Conservation (phyloP, 2,797 vertebrate species). For the Phataginus tetradactyla region DNA sequence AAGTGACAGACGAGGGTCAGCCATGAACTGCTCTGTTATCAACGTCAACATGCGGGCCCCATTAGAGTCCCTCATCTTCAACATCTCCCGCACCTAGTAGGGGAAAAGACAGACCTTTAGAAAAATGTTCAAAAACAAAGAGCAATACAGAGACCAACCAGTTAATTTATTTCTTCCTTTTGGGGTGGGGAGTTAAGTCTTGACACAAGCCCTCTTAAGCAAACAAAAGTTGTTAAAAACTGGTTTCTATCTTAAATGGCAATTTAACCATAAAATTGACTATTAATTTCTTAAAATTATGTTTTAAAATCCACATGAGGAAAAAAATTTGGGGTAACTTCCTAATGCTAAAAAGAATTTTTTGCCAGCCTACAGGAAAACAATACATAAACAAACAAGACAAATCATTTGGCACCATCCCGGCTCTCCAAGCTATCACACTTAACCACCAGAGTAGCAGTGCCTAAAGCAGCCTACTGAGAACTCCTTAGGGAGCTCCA, state of each 20-base stretch:
- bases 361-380: neutral
- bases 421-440: neutral
- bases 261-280: slow-evolving; percentile 44
- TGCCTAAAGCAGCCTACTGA: neutral
- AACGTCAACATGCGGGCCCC: slow-evolving; percentile 97
- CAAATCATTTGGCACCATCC: neutral
- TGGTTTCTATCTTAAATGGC: neutral
- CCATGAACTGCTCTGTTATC: slow-evolving; percentile 99
- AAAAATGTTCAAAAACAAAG: slow-evolving; percentile 1
- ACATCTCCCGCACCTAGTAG: slow-evolving; percentile 96
- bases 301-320: neutral
- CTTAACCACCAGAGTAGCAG: neutral
- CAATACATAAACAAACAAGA: neutral
- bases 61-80: slow-evolving; percentile 98
- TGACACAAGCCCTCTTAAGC: neutral
- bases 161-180: neutral
- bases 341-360: neutral
- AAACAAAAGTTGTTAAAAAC: slow-evolving; percentile 49
- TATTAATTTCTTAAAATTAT: neutral
- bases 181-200: neutral
- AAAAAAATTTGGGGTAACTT: slow-evolving; percentile 7
- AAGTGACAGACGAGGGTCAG: slow-evolving; percentile 95
- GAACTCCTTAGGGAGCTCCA: neutral
- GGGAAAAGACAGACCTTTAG: slow-evolving; percentile 45
- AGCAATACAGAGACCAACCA: neutral